These are phyloP conservation scores for Limnothrissa miodon DNA, from an alignment of 2,113 vertebrate species.

Conservation along the genomic window DNA sequence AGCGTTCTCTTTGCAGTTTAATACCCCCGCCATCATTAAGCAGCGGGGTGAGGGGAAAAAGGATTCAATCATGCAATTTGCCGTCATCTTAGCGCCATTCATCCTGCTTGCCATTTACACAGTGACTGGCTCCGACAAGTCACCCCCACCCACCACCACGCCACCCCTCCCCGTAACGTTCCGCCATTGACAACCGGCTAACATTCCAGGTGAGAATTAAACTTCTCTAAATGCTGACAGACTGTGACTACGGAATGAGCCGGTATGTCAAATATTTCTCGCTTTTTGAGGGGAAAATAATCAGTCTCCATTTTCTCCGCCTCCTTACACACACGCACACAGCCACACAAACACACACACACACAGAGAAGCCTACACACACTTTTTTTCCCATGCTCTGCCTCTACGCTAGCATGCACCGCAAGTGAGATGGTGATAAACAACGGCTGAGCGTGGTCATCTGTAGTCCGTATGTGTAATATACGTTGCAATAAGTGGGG, in stretches of 20 bases:
- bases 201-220: constrained; percentile 6
- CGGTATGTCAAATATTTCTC: background rate
- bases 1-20: too few relatives aligned
- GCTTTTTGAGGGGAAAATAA: background rate
- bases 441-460: background rate
- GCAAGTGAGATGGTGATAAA: background rate
- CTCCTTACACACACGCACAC: too few relatives aligned
- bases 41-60: too few relatives aligned
- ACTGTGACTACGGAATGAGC: background rate
- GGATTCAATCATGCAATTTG: too few relatives aligned
- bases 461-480: background rate
- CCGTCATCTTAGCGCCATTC: too few relatives aligned
- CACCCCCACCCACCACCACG: too few relatives aligned
- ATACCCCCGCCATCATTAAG: too few relatives aligned
- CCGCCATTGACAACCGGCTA: background rate
- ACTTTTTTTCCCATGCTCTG: background rate
- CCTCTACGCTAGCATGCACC: background rate
- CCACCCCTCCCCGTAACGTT: background rate
- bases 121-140: too few relatives aligned
- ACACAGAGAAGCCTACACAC: too few relatives aligned
- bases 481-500: background rate
- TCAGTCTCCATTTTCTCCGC: background rate
- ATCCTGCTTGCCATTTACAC: too few relatives aligned
- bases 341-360: too few relatives aligned
- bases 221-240: background rate